Conservation (phyloP, 2,888 invertebrate genomes). For the Leptinotarsa peninsularis region DNA sequence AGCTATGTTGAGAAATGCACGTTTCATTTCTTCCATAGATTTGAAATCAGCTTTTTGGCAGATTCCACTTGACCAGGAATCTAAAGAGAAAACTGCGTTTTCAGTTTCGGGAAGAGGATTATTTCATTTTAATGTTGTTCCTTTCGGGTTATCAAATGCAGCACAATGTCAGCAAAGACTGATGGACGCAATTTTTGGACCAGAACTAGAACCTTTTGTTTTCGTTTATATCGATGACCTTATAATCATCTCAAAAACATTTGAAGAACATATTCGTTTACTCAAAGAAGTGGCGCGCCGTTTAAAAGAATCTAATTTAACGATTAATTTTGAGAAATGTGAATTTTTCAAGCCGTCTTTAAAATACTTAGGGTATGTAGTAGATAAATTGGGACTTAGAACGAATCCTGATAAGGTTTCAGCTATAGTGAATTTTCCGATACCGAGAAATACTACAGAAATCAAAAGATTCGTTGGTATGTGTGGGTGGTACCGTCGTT, state of each 20-base stretch:
- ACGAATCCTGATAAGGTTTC: neutral
- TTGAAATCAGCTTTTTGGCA: too few relatives aligned
- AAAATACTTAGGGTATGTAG: conserved; percentile 55
- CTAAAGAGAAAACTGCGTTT: too few relatives aligned
- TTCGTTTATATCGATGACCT: conserved; percentile 13
- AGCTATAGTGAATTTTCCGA: conserved; percentile 23
- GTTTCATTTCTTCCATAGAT: too few relatives aligned
- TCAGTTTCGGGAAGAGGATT: too few relatives aligned
- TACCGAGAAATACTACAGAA: conserved; percentile 22
- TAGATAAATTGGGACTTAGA: conserved; percentile 49
- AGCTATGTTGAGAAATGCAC: too few relatives aligned
- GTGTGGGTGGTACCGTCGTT: conserved; percentile 6
- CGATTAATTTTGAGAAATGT: too few relatives aligned
- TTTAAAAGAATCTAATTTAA: conserved; percentile 30
- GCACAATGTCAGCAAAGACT: too few relatives aligned
- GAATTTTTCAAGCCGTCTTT: too few relatives aligned
- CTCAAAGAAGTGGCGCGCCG: conserved; percentile 35
- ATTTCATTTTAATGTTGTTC: too few relatives aligned
- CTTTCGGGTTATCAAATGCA: too few relatives aligned
- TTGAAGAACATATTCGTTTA: conserved; percentile 37
- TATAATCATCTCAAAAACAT: conserved; percentile 15
- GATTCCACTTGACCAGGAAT: too few relatives aligned
- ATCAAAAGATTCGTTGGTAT: conserved; percentile 24
- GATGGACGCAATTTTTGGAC: too few relatives aligned
- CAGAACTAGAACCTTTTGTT: conserved; percentile 7